A percentile compares a stretch with the other conserved stretches of the same genome.
Conservation (phyloP, 2,113 vertebrate genomes). For the human (Homo sapiens) region DNA sequence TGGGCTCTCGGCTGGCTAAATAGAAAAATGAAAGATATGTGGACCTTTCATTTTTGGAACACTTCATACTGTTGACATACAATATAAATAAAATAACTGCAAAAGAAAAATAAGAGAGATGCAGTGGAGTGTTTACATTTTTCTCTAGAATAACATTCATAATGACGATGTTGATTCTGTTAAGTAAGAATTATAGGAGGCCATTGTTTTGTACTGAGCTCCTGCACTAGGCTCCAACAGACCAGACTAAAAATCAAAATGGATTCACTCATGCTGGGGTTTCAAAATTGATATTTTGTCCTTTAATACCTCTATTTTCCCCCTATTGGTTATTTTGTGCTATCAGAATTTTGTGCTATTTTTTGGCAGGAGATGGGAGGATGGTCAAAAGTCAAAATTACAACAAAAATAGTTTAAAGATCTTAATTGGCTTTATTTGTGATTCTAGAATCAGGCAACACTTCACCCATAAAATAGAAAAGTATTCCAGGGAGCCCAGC, state of each 20-base stretch:
- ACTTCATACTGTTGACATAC: background rate
- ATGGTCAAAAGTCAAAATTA: background rate
- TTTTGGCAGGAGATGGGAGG: background rate
- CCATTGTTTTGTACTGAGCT: background rate
- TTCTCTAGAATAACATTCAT: constrained; percentile 15
- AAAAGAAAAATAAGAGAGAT: background rate
- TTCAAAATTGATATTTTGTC: background rate
- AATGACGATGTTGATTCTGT: background rate
- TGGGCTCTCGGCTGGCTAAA: background rate
- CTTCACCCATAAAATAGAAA: background rate
- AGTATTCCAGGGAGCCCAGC: background rate
- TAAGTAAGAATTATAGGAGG: background rate
- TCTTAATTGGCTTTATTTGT: background rate
- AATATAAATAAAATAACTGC: background rate
- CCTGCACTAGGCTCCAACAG: background rate
- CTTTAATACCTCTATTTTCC: background rate
- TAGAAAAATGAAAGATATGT: background rate
- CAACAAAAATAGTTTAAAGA: background rate
- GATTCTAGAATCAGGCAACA: background rate
- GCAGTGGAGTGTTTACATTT: background rate
- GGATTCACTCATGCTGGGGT: background rate
- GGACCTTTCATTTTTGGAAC: background rate
- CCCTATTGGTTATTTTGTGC: background rate
- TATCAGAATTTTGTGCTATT: background rate
- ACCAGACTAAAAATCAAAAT: background rate